Percentiles rank a stretch among this genome's conserved stretches.
phyloP scores from a whole-genome alignment of 2,888 invertebrate genomes.

The Coelogynopora nodosa region DNA sequence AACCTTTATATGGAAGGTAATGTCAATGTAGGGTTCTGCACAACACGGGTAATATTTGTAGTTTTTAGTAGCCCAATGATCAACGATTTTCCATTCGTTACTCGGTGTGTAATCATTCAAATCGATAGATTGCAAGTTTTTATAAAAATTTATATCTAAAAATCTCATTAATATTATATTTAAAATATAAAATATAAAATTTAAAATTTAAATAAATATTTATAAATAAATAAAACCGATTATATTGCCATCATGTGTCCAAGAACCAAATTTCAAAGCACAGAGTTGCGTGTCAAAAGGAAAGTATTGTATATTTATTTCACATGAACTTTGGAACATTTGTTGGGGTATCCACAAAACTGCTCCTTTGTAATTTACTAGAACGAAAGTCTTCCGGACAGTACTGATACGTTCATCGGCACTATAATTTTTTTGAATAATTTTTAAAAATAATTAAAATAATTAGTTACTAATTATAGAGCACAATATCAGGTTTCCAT shows the following conservation, averaged over 20 bases:
- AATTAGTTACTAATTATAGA: no score
- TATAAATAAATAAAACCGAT: no score
- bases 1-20: constrained; percentile 59
- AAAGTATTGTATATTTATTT: constrained; percentile 59
- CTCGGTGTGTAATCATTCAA: constrained; percentile 56
- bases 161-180: no score
- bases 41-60: constrained; percentile 65
- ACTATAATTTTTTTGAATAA: constrained; percentile 53
- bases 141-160: constrained; percentile 46
- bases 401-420: constrained; percentile 60
- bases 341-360: constrained; percentile 57
- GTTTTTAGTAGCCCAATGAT: constrained; percentile 53
- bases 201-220: no score
- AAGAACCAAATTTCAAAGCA: constrained; percentile 58
- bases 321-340: constrained; percentile 59
- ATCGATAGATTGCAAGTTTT: constrained; percentile 45
- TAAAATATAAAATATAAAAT: no score
- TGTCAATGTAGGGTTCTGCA: constrained; percentile 61
- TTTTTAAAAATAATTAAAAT: no score
- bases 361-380: constrained; percentile 54
- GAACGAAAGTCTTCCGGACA: constrained; percentile 57
- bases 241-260: constrained; percentile 47
- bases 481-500: no score
- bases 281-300: constrained; percentile 61
- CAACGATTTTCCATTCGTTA: constrained; percentile 60